These are phyloP conservation scores for Helleia helle DNA, from an alignment of 2,888 invertebrate genomes.

Conservation along the genomic window DNA sequence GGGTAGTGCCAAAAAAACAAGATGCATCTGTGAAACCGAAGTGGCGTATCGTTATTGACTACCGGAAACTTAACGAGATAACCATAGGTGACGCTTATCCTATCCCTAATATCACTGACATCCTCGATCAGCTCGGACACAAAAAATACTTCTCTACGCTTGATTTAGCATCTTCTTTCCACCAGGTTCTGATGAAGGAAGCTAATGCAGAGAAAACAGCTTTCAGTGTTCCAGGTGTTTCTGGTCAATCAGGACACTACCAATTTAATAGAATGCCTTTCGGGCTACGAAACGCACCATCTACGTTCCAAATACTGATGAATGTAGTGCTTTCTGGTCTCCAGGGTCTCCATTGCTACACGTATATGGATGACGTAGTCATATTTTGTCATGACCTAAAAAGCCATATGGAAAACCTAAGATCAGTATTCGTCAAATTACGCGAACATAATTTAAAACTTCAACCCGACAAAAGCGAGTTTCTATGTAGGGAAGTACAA, in stretches of 20 bases:
- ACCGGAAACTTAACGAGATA: too few species aligned
- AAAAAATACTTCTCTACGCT: slow-evolving; percentile 26
- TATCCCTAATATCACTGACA: too few species aligned
- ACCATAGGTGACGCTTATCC: too few species aligned
- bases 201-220: not conserved
- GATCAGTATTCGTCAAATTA: not conserved
- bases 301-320: not conserved
- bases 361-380: not conserved
- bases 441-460: not conserved
- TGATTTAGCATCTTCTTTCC: slow-evolving; percentile 42
- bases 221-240: too few species aligned
- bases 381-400: not conserved
- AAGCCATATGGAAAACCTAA: not conserved
- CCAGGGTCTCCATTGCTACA: not conserved
- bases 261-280: too few species aligned
- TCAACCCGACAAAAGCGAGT: not conserved
- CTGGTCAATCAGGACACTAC: too few species aligned
- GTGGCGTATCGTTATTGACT: too few species aligned
- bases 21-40: too few species aligned
- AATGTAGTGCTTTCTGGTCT: not conserved
- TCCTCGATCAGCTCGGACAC: too few species aligned
- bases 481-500: not conserved
- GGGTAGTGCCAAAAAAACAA: too few species aligned
- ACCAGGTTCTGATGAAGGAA: not conserved
- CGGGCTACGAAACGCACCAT: too few species aligned